A percentile compares a stretch with the other conserved stretches of the same genome.
phyloP scores from a whole-genome alignment of 2,888 invertebrate species.

The Galerucella nymphaeae region DNA sequence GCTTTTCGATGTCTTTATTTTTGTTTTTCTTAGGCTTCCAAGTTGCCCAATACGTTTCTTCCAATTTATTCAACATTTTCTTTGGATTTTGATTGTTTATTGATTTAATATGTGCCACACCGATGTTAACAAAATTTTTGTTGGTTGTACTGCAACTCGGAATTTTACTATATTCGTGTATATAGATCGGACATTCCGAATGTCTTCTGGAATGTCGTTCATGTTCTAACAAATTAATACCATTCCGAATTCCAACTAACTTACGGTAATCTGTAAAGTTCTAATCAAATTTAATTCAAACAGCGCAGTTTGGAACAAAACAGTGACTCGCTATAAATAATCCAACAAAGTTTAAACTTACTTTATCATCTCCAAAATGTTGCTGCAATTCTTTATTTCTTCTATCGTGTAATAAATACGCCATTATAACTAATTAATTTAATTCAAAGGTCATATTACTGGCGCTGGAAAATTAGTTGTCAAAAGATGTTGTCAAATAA shows the following conservation, averaged over 20 bases:
- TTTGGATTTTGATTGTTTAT: constrained; percentile 43
- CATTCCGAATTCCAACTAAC: background rate
- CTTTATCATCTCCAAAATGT: background rate
- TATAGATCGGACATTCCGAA: constrained; percentile 51
- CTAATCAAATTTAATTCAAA: background rate
- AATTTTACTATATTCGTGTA: constrained; percentile 45
- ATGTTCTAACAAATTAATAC: background rate
- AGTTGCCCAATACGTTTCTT: constrained; percentile 62
- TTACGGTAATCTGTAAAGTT: background rate
- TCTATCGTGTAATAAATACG: constrained; percentile 30
- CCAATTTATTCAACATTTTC: constrained; percentile 56
- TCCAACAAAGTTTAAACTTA: too few relatives aligned
- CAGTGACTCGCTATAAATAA: too few relatives aligned
- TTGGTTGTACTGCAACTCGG: constrained; percentile 42
- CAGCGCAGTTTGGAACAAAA: too few relatives aligned
- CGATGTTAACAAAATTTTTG: constrained; percentile 38
- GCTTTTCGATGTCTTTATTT: constrained; percentile 3
- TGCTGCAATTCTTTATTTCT: background rate
- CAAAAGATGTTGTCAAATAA: constrained; percentile 38
- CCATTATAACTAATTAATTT: constrained; percentile 31
- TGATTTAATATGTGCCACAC: background rate
- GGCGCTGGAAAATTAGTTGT: constrained; percentile 26
- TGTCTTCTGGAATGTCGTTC: background rate
- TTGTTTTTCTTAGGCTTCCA: constrained; percentile 59
- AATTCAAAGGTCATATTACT: constrained; percentile 36